Evolutionary conservation across 64 coral and sea anemone genomes (phyloP), one percentile per base, ranked within the genome.

Genomic region (Orbicella faveolata): DNA sequence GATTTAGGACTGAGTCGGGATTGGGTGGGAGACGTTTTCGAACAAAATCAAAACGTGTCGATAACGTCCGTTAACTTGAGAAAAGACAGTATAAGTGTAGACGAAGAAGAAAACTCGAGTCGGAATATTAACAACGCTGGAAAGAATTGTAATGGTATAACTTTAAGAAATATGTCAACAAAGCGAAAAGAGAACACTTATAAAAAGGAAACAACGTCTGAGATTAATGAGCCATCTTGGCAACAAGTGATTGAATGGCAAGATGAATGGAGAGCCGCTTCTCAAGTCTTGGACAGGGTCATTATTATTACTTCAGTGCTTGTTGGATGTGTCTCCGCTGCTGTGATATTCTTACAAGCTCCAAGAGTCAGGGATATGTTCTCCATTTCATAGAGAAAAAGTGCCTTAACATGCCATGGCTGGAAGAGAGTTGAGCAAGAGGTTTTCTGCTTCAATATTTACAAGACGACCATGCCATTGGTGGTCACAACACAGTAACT

Each of bases 281-380:
- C 94, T 2, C 82, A 80, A 14, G 94, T 96, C n/a, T 39, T 96
- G n/a, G 94, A 96, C 90, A 83, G 94, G 63, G 41, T 96, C 11
- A 83, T 90, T 57, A 74, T 96, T 10, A 72, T 82, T 23, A 57
- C 16, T 35, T 92, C 90, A 0, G 35, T 96, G 6, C 6, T 93
- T 19, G 67, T 93, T 12, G 94, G 90, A 2, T 79, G 33, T 74
- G 75, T 55, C 8, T 87, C 94, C 4, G 87, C 83, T 48, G 94
- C 77, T 39, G 69, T 77, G 2, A 90, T 96, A 41, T 96, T 96
- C 64, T 62, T 93, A 10, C 94, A 96, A 18, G 91, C 94, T 41
- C 94, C 94, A n/a, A 81, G 91, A 52, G 91, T 96, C 15, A 79
- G 70, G 19, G 21, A 96, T 44, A 39, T 85, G 34, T 17, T 91